Conservation (phyloP, 2,113 vertebrate species). For the Entosphenus tridentatus region DNA sequence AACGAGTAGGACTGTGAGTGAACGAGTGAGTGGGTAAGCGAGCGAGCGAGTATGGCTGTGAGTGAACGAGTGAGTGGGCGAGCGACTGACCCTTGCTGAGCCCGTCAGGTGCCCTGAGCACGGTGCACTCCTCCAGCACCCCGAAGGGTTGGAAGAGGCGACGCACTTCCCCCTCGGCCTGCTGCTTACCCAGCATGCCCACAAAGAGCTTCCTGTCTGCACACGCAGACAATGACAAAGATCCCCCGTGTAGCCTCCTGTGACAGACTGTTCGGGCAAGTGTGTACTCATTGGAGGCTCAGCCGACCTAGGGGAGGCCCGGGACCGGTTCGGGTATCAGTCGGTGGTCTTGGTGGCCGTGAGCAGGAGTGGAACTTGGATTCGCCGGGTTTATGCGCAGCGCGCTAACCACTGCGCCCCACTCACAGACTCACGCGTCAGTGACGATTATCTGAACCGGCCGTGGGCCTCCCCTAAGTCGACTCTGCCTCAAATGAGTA, state of each 20-base stretch:
- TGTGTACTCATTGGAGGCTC: no score
- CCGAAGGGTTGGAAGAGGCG: constrained; percentile 72
- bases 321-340: not conserved
- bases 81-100: constrained; percentile 48
- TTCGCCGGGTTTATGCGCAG: constrained; percentile 13
- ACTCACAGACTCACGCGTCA: no score
- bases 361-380: constrained; percentile 12
- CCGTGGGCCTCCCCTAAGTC: no score
- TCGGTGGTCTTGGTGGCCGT: constrained; percentile 13
- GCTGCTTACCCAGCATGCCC: constrained; percentile 78
- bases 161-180: constrained; percentile 63
- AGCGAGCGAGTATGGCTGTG: no score
- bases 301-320: no score
- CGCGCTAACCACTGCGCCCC: constrained; percentile 11
- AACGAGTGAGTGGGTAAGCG: no score
- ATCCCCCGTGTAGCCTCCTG: no score
- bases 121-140: constrained; percentile 67
- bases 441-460: no score
- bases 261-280: no score
- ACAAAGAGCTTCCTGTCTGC: constrained; percentile 83
- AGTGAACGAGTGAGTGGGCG: no score
- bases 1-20: no score
- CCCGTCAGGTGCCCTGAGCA: constrained; percentile 57
- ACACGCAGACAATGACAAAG: constrained; percentile 13
- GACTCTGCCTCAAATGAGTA: no score